These are phyloP conservation scores for Tribolium freemani DNA, from an alignment of 2,888 invertebrate species.

Conservation along the genomic window DNA sequence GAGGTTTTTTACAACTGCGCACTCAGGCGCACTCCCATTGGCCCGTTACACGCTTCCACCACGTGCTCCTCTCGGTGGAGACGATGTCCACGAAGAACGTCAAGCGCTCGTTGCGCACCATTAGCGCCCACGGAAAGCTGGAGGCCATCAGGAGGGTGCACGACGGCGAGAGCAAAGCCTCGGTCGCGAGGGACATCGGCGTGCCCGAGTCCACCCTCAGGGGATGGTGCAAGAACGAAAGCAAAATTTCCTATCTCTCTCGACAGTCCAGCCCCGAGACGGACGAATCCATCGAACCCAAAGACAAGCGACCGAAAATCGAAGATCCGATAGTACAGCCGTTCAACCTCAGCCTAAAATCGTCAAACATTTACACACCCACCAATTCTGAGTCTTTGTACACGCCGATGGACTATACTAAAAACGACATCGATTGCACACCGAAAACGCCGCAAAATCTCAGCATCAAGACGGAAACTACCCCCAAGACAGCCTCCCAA, in stretches of 20 bases:
- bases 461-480: conserved; percentile 42
- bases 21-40: neutral
- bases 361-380: conserved; percentile 39
- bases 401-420: conserved; percentile 38
- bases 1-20: conserved; percentile 63
- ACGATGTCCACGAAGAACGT: conserved; percentile 77
- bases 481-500: conserved; percentile 55
- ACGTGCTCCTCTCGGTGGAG: conserved; percentile 52
- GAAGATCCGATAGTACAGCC: conserved; percentile 58
- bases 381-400: conserved; percentile 28
- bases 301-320: conserved; percentile 54
- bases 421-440: conserved; percentile 29
- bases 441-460: conserved; percentile 42
- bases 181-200: conserved; percentile 87
- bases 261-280: conserved; percentile 81
- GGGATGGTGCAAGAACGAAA: conserved; percentile 91
- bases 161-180: conserved; percentile 88
- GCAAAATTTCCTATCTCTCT: conserved; percentile 80
- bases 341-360: conserved; percentile 61
- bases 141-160: conserved; percentile 86
- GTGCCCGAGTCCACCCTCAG: conserved; percentile 89
- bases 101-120: conserved; percentile 83
- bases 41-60: conserved; percentile 45
- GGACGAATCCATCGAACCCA: conserved; percentile 69
- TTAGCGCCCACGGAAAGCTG: conserved; percentile 84